Percentiles rank a stretch among this genome's conserved stretches.
Evolutionary conservation across 2,888 invertebrate genomes (phyloP).

Genomic region (Acrobasis suavella): DNA sequence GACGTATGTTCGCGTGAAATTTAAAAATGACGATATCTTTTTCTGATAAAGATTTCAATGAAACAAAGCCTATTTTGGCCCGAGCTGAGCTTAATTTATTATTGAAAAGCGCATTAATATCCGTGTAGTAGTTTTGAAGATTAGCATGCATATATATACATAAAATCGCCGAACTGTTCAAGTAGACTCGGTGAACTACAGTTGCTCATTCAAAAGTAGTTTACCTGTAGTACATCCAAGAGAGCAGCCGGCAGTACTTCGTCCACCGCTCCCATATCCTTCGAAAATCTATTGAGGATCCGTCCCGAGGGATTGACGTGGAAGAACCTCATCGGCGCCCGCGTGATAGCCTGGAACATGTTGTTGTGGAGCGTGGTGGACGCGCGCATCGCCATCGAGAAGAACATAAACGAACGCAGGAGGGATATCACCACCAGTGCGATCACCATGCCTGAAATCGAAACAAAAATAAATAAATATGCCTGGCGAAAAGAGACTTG

Average conservation of each 20-base stretch:
- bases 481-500: background rate
- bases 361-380: constrained; percentile 90
- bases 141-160: too few species aligned
- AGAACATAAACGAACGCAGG: constrained; percentile 82
- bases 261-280: constrained; percentile 91
- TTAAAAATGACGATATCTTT: too few species aligned
- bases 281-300: constrained; percentile 94
- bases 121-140: too few species aligned
- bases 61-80: too few species aligned
- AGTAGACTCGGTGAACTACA: too few species aligned
- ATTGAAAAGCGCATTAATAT: too few species aligned
- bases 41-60: too few species aligned
- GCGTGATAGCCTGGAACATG: constrained; percentile 92
- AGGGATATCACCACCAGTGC: constrained; percentile 75
- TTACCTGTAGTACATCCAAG: constrained; percentile 83
- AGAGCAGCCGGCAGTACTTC: constrained; percentile 84
- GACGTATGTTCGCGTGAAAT: too few species aligned
- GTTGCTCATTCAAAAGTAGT: background rate
- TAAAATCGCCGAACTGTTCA: too few species aligned
- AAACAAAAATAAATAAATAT: background rate
- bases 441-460: constrained; percentile 69
- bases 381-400: constrained; percentile 86
- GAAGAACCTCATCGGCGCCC: constrained; percentile 93
- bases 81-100: too few species aligned
- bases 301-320: constrained; percentile 92